Conservation (phyloP, 2,113 vertebrate species). For the Cichladusa arquata region DNA sequence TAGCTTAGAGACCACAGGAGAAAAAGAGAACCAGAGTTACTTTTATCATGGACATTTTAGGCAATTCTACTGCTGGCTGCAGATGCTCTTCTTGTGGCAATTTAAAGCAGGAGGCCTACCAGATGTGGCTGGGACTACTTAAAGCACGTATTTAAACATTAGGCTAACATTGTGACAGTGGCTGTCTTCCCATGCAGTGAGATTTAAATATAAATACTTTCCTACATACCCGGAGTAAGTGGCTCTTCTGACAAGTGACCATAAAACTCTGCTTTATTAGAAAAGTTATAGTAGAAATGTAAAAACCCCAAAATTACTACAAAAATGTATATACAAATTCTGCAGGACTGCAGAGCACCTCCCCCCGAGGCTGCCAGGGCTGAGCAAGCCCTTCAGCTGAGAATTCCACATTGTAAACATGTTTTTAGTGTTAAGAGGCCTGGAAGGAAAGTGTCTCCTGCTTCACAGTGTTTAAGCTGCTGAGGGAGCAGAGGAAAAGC, state of each 20-base stretch:
- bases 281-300: constrained; percentile 50
- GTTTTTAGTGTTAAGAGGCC: background rate
- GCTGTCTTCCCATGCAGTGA: background rate
- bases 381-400: background rate
- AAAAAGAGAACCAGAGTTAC: background rate
- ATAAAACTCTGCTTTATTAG: constrained; percentile 53
- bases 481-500: background rate
- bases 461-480: background rate
- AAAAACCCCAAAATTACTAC: background rate
- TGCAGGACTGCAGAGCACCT: background rate
- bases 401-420: constrained; percentile 12
- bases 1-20: background rate
- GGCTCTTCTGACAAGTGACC: background rate
- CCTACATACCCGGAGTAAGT: fast-evolving
- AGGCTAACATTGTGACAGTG: background rate
- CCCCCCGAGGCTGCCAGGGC: background rate
- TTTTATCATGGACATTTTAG: background rate
- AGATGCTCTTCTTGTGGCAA: background rate
- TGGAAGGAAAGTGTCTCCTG: background rate
- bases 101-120: background rate
- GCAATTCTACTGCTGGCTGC: background rate
- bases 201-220: background rate
- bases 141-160: background rate
- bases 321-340: constrained; percentile 30
- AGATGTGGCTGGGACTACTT: background rate